Evolutionary conservation across 2,888 invertebrate species (phyloP), one percentile per base, ranked within the genome.

Genomic region (Strigamia transsilvanica): DNA sequence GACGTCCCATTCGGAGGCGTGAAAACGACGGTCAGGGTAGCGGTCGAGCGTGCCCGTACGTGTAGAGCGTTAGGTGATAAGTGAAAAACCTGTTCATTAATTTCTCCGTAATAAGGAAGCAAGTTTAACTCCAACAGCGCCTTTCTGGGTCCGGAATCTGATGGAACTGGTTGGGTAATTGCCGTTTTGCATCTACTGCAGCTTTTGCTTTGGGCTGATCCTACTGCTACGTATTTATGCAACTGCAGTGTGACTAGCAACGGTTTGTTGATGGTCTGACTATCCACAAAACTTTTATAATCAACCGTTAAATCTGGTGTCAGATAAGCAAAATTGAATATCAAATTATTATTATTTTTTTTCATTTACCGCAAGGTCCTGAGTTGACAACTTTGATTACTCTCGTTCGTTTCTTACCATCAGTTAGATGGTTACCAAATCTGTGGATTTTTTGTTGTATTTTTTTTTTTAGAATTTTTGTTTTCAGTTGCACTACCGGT

Each of bases 361-460:
- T 27, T 27, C n/a, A n/a, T 46, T 18, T 51, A 61, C 61, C 61
- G 21, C 61, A 61, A 61, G 61, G 61, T 61, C 61, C 61, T 3
- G 21, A 9, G 18, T 61, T 61, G 18, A 61, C 12, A 18, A 61
- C 61, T 21, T 61, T 61, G 6, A 61, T 4, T 61, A 6, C 18
- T 23, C 23, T n/a, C n/a, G 61, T 18, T 2, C 23, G n/a, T 61
- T 61, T 61, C 23, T 12, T 23, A 23, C 61, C 61, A 18, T 7
- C 12, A 61, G 12, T 21, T 21, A 61, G 23, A 61, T 61, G 23
- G 23, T 23, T 61, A 9, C 61, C 61, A 61, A 61, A 61, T 21
- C 61, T 61, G 4, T 0, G 18, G 7, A 12, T 46, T 46, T 46
- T 61, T 18, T n/a, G 5, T 1, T 61, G 23, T 6, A n/a, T 18